Evolutionary conservation across 2,797 vertebrate genomes (phyloP), one percentile per base, ranked within the genome.

Genomic region (Hafferia zeledoni): DNA sequence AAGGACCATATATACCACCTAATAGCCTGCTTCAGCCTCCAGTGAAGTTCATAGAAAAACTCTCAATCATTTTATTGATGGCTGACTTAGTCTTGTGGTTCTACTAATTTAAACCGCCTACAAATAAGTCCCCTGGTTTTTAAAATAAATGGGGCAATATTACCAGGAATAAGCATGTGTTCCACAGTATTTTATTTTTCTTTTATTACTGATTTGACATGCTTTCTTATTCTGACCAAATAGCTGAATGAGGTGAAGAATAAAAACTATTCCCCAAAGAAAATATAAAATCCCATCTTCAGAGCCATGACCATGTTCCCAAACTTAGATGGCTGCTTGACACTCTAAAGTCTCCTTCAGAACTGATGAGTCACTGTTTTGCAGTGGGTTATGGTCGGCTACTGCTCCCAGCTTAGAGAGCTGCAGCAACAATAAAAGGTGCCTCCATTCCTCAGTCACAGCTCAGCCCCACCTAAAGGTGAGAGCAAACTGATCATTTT

Each of bases 81-180:
- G 28, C 35, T 90, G 90, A 82, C 30, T 87, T 56, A 74, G 63
- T 89, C 67, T 13, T 82, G 18, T 70, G 23, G 47, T 78, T 93
- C 69, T 89, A 43, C 70, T 81, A 70, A 94, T 94, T 90, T 89
- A 87, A 93, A 72, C 15, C 52, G 88, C 52, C 25, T 72, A n/a
- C 52, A 90, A 88, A 90, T 46, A 17, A 50, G 47, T 43, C 47
- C 50, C 44, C 7, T 67, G 44, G 0, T 82, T 90, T 94, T 94
- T 77, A 37, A 92, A 95, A 89, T 83, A 82, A 80, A 46, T 67
- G 47, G 24, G 30, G 65, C 15, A 37, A 44, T 82, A 87, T 63
- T 95, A 74, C 33, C 30, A 76, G 50, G 35, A 88, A 56, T 87
- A 76, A 76, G 22, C 14, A 56, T 4, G 15, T 43, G 22, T 57